Evolutionary conservation across 2,113 vertebrate genomes (phyloP), one percentile per base, ranked within the genome.

Genomic region (Podarcis raffonei): DNA sequence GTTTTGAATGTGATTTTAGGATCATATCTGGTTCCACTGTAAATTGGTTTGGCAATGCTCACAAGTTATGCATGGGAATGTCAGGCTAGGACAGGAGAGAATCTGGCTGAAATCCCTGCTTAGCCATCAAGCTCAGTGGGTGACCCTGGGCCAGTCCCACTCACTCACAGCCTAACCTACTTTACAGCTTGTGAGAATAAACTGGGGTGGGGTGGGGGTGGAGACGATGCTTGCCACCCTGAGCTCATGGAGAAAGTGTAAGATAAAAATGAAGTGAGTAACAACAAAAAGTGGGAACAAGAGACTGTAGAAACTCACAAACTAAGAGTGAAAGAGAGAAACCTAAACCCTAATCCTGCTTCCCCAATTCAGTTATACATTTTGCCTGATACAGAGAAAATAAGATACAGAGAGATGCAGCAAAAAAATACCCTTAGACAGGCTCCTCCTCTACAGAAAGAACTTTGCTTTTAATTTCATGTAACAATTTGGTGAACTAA

Each of bases 381-480:
- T 74, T 25, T 48, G 68, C 18, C 2, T 57, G 11, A 53, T 7
- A 72, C 18, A 12, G 16, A 15, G 11, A 18, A 84, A 84, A 84
- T 9, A 57, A 22, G 5, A 66, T 39, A 20, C 74, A 75, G 6
- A 90, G 30, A 89, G 13, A 78, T 68, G 35, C 1, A 20, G 23
- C 37, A 83, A 23, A 20, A 2, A 79, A 25, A 25, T 59, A 74
- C 20, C 4, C 85, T 37, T 20, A 83, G 20, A 27, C 32, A 82
- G 35, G 62, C 66, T 83, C 78, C 48, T 83, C 27, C 18, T 53
- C 53, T 30, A 37, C 15, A 2, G 65, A 22, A 85, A 57, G 16
- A 4, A 39, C 39, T 80, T 62, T 65, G 89, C 4, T 84, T 91
- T 87, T 30, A 88, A 89, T 78, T 72, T 57, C 42, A 86, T 18